A percentile compares a stretch with the other conserved stretches of the same genome.
Evolutionary conservation across 2,797 vertebrate genomes (phyloP).

Genomic region (Melanotaenia nigrans): DNA sequence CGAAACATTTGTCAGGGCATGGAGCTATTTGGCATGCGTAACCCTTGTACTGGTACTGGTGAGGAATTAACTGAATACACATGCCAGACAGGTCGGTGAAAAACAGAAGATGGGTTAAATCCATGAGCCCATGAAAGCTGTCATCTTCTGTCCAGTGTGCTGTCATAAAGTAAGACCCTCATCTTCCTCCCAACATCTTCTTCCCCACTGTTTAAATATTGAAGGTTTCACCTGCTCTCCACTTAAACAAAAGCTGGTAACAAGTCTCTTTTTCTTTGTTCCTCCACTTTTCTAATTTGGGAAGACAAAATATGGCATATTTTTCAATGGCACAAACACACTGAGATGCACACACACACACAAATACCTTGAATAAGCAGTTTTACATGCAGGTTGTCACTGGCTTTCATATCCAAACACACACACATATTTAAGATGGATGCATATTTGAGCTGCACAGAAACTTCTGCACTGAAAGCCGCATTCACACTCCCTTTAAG

Average conservation of each 20-base stretch:
- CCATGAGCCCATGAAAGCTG: too few relatives aligned
- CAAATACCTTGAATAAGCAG: not conserved
- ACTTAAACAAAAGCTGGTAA: not conserved
- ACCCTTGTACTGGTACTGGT: too few relatives aligned
- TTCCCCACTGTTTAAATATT: constrained; percentile 8
- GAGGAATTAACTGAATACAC: too few relatives aligned
- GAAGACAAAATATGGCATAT: constrained; percentile 50
- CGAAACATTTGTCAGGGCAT: too few relatives aligned
- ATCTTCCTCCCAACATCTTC: constrained; percentile 7
- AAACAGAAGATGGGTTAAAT: too few relatives aligned
- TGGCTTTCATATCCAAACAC: not conserved
- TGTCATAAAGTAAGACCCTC: not conserved
- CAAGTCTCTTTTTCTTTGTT: constrained; percentile 20
- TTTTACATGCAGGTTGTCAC: not conserved
- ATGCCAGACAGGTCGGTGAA: too few relatives aligned
- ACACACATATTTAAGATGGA: not conserved
- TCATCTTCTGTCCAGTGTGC: not conserved
- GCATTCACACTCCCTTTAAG: not conserved
- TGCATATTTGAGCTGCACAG: not conserved
- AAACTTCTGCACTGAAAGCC: not conserved
- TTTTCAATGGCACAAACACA: constrained; percentile 10
- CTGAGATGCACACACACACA: constrained; percentile 9
- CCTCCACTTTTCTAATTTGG: constrained; percentile 30
- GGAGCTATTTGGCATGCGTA: too few relatives aligned
- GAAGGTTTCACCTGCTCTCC: constrained; percentile 10